Conservation (phyloP, 2,113 vertebrate genomes). For the Salminus brasiliensis region DNA sequence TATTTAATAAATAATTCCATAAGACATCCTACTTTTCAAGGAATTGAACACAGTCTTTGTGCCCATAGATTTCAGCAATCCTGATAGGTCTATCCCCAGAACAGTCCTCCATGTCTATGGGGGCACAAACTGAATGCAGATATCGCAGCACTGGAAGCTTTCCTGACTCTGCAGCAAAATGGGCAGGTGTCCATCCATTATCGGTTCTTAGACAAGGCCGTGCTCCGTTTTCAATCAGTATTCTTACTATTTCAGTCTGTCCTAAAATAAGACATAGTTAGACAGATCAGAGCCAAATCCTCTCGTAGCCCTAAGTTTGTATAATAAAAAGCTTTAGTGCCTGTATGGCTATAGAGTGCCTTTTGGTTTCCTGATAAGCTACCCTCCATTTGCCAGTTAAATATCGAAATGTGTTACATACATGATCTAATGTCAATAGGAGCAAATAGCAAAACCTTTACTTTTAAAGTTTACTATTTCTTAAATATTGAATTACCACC, state of each 20-base stretch:
- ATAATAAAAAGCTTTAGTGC: too few species aligned
- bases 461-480: too few species aligned
- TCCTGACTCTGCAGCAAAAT: conserved; percentile 86
- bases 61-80: conserved; percentile 87
- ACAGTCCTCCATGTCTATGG: conserved; percentile 80
- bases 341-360: too few species aligned
- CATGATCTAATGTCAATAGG: too few species aligned
- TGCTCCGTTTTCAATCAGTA: conserved; percentile 83
- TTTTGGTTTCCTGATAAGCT: too few species aligned
- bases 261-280: conserved; percentile 66
- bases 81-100: conserved; percentile 84
- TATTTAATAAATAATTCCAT: neutral
- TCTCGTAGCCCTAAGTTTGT: neutral
- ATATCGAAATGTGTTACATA: too few species aligned
- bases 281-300: neutral
- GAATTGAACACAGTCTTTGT: conserved; percentile 82
- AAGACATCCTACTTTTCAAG: conserved; percentile 79
- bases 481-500: too few species aligned
- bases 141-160: conserved; percentile 77
- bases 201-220: conserved; percentile 79
- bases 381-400: too few species aligned
- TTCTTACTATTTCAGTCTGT: conserved; percentile 71
- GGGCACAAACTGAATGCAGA: conserved; percentile 81
- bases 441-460: too few species aligned
- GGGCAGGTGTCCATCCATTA: conserved; percentile 86